Evolutionary conservation across 2,797 vertebrate species (phyloP), one percentile per base, ranked within the genome.

Genomic region (Gastrophryne carolinensis): DNA sequence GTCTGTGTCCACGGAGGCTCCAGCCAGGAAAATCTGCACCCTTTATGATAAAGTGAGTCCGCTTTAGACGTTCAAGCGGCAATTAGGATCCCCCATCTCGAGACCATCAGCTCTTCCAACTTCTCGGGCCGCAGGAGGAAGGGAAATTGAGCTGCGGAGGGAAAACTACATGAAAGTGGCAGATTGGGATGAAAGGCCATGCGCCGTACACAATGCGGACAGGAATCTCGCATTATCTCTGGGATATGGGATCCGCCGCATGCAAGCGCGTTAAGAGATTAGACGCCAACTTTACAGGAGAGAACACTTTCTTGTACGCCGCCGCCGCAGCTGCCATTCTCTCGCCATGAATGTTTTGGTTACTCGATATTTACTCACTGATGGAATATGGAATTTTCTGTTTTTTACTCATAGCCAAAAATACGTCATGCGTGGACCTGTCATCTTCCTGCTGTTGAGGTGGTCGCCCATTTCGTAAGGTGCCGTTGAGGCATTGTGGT

Each of bases 1-100:
- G 95, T 90, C 89, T 90, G 85, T 91, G 91, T 91, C 89, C 84
- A 81, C 82, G 90, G 90, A 90, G 91, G 87, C 94, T 89, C 94
- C 87, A 89, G 95, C 94, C 85, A 89, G 88, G 92, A 92, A 95
- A 95, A 95, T 95, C 95, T 98, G 96, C 93, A 92, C 94, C 94
- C 94, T 98, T 95, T 97, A 93, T 96, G 96, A 98, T 98, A 98
- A 98, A 97, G 86, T 84, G 88, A 87, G 67, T 84, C 81, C 78
- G 85, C 88, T 91, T 82, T 88, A 88, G 85, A 81, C 76, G 32
- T 39, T 37, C 71, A 78, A 79, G 82, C 30, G n/a, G 70, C 88
- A 86, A 88, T 89, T 82, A 88, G 88, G 83, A 75, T 81, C 80
- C 76, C 80, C 79, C 79, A 81, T 83, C 80, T 4, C 65, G 56